phyloP scores from a whole-genome alignment of 2,888 invertebrate genomes.

The Charanyca ferruginea region DNA sequence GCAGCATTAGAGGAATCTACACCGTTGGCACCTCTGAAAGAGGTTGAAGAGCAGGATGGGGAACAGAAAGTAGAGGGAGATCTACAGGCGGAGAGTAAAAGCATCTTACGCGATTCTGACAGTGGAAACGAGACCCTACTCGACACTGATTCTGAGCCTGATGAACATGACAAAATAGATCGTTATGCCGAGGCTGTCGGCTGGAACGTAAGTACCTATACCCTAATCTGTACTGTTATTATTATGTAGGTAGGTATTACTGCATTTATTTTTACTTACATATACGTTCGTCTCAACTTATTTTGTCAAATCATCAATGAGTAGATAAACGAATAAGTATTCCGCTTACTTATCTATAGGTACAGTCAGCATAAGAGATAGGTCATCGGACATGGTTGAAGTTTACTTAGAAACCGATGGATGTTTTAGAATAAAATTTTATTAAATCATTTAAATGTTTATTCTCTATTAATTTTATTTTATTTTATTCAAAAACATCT shows the following conservation, averaged over 20 bases:
- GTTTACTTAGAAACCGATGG: too few relatives aligned
- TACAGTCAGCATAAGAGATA: too few relatives aligned
- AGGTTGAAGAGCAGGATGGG: slow-evolving; percentile 84
- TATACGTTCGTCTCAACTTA: not conserved
- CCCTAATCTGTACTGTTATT: not conserved
- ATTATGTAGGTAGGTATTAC: not conserved
- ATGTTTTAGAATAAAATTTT: too few relatives aligned
- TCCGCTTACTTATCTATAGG: not conserved
- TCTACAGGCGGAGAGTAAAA: slow-evolving; percentile 80
- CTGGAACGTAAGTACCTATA: slow-evolving; percentile 95
- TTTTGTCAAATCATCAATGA: slow-evolving; percentile 7
- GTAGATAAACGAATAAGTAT: not conserved
- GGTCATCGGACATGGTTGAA: too few relatives aligned
- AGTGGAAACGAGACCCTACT: slow-evolving; percentile 91
- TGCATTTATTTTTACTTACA: slow-evolving; percentile 1
- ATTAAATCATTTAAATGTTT: too few relatives aligned
- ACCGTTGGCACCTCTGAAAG: slow-evolving; percentile 89
- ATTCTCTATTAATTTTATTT: too few relatives aligned
- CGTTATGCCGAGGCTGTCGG: slow-evolving; percentile 92
- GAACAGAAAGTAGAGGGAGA: slow-evolving; percentile 81
- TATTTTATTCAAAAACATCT: too few relatives aligned
- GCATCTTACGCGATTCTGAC: slow-evolving; percentile 84
- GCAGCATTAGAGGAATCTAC: slow-evolving; percentile 91
- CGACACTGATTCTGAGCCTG: slow-evolving; percentile 93
- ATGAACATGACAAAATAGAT: slow-evolving; percentile 92